Conservation (phyloP, 2,113 vertebrate genomes). For the Carassius carassius region DNA sequence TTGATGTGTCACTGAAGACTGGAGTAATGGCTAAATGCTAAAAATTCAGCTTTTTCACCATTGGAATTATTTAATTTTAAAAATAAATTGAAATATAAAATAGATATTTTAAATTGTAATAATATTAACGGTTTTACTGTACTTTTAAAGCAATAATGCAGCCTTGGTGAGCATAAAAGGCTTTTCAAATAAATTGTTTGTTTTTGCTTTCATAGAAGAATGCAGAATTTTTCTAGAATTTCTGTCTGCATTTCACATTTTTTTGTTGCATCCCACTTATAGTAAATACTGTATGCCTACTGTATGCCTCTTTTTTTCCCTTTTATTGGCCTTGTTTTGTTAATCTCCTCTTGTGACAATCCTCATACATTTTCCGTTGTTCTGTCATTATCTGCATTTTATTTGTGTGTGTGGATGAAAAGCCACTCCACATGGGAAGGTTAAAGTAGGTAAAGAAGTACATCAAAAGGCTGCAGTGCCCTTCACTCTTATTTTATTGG, state of each 20-base stretch:
- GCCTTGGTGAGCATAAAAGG: not conserved
- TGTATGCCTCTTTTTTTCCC: not conserved
- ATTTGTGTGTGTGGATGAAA: constrained; percentile 3
- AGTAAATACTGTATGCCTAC: not conserved
- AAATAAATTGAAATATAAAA: not conserved
- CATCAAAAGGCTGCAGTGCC: constrained; percentile 30
- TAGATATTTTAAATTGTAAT: not conserved
- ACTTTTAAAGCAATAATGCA: not conserved
- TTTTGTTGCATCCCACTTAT: not conserved
- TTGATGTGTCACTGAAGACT: no score
- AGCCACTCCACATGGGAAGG: not conserved
- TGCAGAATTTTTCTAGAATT: not conserved
- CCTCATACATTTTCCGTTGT: not conserved
- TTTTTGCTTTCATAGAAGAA: not conserved
- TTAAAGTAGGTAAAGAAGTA: constrained; percentile 26
- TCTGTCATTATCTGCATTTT: not conserved
- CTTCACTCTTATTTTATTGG: constrained; percentile 40
- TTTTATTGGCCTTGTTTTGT: not conserved
- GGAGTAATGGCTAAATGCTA: no score
- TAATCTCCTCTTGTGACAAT: constrained; percentile 12
- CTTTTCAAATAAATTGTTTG: not conserved
- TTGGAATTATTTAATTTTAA: no score
- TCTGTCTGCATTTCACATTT: not conserved
- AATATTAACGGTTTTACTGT: not conserved
- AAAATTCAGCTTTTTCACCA: no score